These are phyloP conservation scores for Spheniscus humboldti DNA, from an alignment of 2,797 vertebrate species.

Conservation along the genomic window DNA sequence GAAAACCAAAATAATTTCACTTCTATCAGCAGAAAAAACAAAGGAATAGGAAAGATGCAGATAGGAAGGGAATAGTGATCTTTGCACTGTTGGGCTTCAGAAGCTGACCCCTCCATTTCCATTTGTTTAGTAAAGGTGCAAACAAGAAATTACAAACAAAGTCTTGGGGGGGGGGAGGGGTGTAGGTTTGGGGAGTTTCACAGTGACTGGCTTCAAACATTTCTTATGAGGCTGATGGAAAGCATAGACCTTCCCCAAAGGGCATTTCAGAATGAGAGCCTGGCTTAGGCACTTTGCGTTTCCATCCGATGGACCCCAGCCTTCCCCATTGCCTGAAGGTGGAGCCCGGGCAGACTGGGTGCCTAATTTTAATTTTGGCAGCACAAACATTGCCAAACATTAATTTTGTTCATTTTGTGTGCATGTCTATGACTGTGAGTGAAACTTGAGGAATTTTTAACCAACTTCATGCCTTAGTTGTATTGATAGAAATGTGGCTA, in stretches of 20 bases:
- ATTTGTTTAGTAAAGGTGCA: constrained; percentile 1
- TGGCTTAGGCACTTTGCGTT: not conserved
- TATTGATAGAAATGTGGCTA: not conserved
- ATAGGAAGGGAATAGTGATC: not conserved
- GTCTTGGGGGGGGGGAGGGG: rapidly evolving
- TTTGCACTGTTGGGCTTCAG: not conserved
- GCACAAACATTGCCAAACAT: not conserved
- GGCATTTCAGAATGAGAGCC: not conserved
- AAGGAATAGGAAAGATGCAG: not conserved
- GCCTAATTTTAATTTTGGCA: not conserved
- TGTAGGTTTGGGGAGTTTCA: not conserved
- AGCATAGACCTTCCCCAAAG: not conserved
- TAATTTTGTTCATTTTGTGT: not conserved
- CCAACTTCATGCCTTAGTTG: not conserved
- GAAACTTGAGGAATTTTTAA: constrained; percentile 4
- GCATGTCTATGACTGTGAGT: not conserved
- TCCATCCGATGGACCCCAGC: not conserved
- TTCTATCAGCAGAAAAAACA: not conserved
- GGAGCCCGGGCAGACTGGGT: not conserved
- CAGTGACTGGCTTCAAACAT: not conserved
- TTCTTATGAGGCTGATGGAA: not conserved
- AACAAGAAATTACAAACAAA: not conserved
- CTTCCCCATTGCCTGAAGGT: not conserved
- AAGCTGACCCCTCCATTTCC: not conserved
- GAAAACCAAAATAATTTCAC: constrained; percentile 14